These are phyloP conservation scores for Dasypus novemcinctus DNA, from an alignment of 2,113 vertebrate genomes.

Conservation along the genomic window DNA sequence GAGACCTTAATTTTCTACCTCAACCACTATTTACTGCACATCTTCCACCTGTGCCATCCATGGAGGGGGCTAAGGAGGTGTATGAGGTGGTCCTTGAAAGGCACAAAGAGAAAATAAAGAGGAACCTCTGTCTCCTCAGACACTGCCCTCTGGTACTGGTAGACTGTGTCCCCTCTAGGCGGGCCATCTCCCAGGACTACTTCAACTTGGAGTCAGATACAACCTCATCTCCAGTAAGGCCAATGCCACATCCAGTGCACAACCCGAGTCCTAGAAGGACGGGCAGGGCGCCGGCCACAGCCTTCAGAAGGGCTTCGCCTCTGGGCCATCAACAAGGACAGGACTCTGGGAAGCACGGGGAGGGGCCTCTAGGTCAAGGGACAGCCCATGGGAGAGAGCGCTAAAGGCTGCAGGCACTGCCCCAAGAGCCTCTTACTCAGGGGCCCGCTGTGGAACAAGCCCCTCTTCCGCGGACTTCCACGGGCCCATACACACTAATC, in stretches of 20 bases:
- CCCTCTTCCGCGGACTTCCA: not conserved
- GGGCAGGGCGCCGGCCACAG: not conserved
- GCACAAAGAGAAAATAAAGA: not conserved
- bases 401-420: not conserved
- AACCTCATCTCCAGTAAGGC: not conserved
- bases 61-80: not conserved
- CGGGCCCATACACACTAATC: not conserved
- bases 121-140: not conserved
- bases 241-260: not conserved
- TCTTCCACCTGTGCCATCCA: not conserved
- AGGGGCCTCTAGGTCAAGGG: not conserved
- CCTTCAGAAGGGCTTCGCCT: not conserved
- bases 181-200: not conserved
- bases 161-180: not conserved
- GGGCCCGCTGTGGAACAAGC: not conserved
- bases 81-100: slow-evolving; percentile 9
- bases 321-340: not conserved
- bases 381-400: not conserved
- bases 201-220: not conserved
- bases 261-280: not conserved
- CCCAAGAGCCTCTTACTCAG: not conserved
- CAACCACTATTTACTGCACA: not conserved
- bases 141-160: not conserved
- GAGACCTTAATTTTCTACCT: not conserved
- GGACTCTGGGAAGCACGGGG: not conserved